phyloP scores from a whole-genome alignment of 2,113 vertebrate genomes.

The Tretioscincus oriximinensis region DNA sequence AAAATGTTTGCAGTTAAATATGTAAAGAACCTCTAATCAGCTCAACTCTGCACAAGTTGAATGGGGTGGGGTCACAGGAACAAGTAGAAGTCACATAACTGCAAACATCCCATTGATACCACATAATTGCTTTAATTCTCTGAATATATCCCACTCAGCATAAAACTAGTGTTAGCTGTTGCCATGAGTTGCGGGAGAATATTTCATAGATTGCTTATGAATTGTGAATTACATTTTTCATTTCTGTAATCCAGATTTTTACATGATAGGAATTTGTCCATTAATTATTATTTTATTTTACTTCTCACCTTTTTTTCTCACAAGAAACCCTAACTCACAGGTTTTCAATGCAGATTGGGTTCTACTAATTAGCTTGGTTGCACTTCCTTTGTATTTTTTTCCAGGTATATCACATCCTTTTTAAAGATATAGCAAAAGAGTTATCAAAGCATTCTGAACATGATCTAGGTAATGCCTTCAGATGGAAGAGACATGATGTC shows the following conservation, averaged over 20 bases:
- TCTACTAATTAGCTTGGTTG: neutral
- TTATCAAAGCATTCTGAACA: neutral
- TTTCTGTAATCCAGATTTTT: neutral
- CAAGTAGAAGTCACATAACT: no score
- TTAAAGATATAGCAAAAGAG: neutral
- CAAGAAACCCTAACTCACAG: neutral
- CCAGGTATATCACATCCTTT: neutral
- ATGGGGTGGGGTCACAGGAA: neutral
- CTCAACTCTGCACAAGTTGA: neutral
- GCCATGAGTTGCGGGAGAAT: neutral
- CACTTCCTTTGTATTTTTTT: neutral
- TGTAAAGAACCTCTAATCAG: no score
- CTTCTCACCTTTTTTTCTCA: neutral
- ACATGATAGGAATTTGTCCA: neutral
- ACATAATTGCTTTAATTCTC: neutral
- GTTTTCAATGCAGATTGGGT: neutral
- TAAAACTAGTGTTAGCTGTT: neutral
- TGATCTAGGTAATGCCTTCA: neutral
- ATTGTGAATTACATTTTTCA: neutral
- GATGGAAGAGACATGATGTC: no score
- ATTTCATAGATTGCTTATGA: neutral
- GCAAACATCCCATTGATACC: neutral
- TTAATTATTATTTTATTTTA: neutral
- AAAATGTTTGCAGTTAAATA: no score
- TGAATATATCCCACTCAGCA: neutral